Conservation (phyloP, 2,797 vertebrate genomes). For the Cygnus olor region DNA sequence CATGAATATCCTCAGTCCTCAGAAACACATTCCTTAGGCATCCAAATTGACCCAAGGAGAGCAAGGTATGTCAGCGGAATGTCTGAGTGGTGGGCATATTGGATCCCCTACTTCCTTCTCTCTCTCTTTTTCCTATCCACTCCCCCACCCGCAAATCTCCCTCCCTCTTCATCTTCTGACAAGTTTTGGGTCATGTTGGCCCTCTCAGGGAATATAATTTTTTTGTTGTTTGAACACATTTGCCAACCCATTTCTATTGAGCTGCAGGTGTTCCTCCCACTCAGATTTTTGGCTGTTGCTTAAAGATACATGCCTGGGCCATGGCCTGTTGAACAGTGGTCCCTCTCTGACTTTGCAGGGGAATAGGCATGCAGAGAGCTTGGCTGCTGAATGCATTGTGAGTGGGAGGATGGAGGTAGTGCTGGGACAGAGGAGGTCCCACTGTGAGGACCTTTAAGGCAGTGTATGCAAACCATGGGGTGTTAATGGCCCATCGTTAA, state of each 20-base stretch:
- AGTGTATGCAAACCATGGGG: neutral
- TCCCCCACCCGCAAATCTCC: neutral
- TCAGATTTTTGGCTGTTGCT: conserved; percentile 32
- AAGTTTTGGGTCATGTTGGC: neutral
- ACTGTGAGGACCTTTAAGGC: conserved; percentile 38
- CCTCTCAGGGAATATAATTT: neutral
- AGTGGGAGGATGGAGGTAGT: conserved; percentile 29
- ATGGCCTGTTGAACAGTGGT: conserved; percentile 1
- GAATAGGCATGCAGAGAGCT: conserved; percentile 33
- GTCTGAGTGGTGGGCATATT: neutral
- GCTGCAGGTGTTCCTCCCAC: conserved; percentile 52
- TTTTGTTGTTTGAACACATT: conserved; percentile 6
- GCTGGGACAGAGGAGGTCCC: conserved; percentile 15
- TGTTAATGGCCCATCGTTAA: conserved; percentile 40
- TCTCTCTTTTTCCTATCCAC: neutral
- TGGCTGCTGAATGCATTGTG: neutral
- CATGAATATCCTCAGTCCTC: neutral
- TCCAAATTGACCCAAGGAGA: neutral
- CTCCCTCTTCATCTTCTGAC: neutral
- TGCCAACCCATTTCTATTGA: conserved; percentile 21
- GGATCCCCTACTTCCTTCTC: neutral
- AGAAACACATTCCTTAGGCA: neutral
- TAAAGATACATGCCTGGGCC: neutral
- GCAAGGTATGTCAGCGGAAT: neutral
- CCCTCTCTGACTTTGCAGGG: conserved; percentile 21